Evolutionary conservation across 2,888 invertebrate genomes (phyloP).

Genomic region (Graphium colonna): DNA sequence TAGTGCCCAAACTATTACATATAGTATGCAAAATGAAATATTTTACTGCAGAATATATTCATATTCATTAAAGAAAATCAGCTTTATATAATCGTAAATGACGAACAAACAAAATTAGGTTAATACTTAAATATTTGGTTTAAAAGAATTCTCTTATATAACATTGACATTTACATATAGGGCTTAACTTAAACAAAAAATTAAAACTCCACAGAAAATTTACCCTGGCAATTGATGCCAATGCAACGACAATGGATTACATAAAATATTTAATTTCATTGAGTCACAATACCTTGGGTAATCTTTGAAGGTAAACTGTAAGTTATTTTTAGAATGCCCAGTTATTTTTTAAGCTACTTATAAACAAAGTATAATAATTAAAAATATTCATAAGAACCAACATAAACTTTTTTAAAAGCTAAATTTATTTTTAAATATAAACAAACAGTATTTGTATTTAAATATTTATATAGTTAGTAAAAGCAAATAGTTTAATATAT

Average conservation of each 20-base stretch:
- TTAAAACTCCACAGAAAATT: conserved; percentile 6
- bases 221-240: not conserved
- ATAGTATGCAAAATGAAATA: too few relatives aligned
- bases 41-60: too few relatives aligned
- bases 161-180: not conserved
- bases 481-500: too few relatives aligned
- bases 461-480: too few relatives aligned
- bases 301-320: not conserved
- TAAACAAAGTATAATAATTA: not conserved
- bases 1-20: too few relatives aligned
- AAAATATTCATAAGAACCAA: not conserved
- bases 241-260: not conserved
- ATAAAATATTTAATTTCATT: not conserved
- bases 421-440: not conserved
- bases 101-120: too few relatives aligned
- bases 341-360: not conserved
- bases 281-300: not conserved
- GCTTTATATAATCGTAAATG: too few relatives aligned
- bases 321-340: not conserved
- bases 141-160: too few relatives aligned
- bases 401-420: not conserved
- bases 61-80: too few relatives aligned
- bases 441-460: not conserved
- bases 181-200: not conserved
- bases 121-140: too few relatives aligned